A percentile compares a stretch with the other conserved stretches of the same genome.
Evolutionary conservation across 1,140 invertebrate species (phyloP).

Genomic region (Heliconius melpomene): DNA sequence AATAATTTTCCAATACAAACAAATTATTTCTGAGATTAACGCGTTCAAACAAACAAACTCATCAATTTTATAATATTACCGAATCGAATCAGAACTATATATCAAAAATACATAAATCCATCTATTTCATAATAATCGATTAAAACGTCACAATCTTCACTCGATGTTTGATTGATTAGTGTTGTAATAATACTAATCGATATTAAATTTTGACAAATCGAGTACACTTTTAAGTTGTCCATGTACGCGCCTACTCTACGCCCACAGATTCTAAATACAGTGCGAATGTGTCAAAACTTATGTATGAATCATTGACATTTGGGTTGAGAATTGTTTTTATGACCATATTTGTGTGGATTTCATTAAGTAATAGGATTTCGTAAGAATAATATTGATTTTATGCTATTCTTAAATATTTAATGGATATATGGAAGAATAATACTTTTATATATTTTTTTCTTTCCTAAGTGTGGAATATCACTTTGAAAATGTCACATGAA

Average conservation of each 20-base stretch:
- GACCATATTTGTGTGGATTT: background rate
- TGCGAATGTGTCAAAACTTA: slow-evolving; percentile 11
- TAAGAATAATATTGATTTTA: background rate
- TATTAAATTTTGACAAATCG: slow-evolving; percentile 6
- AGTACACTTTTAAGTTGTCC: background rate
- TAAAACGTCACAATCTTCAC: background rate
- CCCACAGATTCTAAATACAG: background rate
- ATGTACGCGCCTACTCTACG: background rate
- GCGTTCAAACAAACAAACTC: no score
- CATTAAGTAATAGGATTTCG: background rate
- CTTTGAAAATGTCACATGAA: no score
- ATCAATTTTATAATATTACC: no score
- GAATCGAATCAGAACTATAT: background rate
- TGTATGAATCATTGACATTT: slow-evolving; percentile 3
- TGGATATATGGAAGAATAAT: no score
- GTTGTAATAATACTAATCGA: background rate
- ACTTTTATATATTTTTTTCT: no score
- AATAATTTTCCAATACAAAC: no score
- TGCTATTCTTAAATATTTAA: background rate
- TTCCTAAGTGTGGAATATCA: no score
- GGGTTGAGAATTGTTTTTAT: background rate
- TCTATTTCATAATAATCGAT: background rate
- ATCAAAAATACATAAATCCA: background rate
- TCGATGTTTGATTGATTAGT: background rate
- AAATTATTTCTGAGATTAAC: no score